phyloP scores from a whole-genome alignment of 2,113 vertebrate species.

The Eudyptes chrysolophus region DNA sequence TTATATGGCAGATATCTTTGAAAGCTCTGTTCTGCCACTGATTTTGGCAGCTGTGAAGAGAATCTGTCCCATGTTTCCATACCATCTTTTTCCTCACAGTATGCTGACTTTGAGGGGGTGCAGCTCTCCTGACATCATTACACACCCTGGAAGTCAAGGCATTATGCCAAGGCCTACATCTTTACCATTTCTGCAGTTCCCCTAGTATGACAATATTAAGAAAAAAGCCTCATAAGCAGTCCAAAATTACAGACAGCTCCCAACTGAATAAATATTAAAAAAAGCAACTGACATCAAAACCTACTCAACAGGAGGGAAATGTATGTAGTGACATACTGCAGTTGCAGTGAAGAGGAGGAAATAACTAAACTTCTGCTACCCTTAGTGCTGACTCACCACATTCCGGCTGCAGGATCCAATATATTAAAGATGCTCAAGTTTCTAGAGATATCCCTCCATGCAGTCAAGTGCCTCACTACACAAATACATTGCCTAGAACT shows the following conservation, averaged over 20 bases:
- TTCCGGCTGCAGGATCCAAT: not conserved
- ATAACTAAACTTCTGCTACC: not conserved
- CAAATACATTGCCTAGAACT: not conserved
- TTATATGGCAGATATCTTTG: not conserved
- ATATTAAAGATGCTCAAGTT: not conserved
- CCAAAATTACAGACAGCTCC: not conserved
- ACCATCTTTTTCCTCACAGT: not conserved
- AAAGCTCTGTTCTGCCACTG: not conserved
- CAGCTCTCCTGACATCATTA: not conserved
- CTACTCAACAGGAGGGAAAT: not conserved
- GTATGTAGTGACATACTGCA: not conserved
- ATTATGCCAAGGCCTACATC: not conserved
- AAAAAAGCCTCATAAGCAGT: not conserved
- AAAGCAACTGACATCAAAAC: slow-evolving; percentile 31
- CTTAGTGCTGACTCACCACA: slow-evolving; percentile 30
- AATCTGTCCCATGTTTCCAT: not conserved
- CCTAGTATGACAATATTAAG: not conserved
- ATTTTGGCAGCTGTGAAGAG: not conserved
- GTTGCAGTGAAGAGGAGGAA: not conserved
- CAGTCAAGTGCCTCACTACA: not conserved
- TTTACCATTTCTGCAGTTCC: not conserved
- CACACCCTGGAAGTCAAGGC: not conserved
- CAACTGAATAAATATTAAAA: not conserved
- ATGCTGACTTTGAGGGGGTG: not conserved
- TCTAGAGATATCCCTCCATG: not conserved